These are phyloP conservation scores for Melanaphis sacchari DNA, from an alignment of 1,140 invertebrate genomes.

Conservation along the genomic window DNA sequence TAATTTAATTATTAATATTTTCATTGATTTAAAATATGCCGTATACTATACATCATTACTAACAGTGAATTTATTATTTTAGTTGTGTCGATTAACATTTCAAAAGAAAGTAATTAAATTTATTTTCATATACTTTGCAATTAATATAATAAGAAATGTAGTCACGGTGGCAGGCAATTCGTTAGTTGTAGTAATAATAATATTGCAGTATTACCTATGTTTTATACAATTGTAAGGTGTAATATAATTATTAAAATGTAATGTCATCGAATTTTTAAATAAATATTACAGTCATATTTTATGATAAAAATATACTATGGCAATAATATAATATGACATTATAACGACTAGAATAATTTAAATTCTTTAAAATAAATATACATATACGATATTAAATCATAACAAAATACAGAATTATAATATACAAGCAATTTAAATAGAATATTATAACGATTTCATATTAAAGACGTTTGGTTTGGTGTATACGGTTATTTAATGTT, in stretches of 20 bases:
- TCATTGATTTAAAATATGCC: neutral
- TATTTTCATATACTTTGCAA: neutral
- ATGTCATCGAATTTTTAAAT: too few relatives aligned
- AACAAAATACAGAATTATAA: too few relatives aligned
- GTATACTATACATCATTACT: neutral
- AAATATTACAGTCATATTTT: too few relatives aligned
- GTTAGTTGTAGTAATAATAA: neutral
- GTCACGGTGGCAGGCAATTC: neutral
- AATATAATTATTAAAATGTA: neutral
- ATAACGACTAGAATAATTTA: too few relatives aligned
- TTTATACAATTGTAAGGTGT: neutral
- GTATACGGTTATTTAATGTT: too few relatives aligned
- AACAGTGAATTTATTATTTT: neutral
- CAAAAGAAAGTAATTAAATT: neutral
- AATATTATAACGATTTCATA: too few relatives aligned
- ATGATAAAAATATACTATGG: too few relatives aligned
- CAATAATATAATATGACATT: too few relatives aligned
- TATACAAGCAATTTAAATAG: too few relatives aligned
- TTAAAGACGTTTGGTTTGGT: too few relatives aligned
- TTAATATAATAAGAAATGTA: neutral
- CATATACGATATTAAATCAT: too few relatives aligned
- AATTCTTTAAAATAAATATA: too few relatives aligned
- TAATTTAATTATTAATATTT: constrained; percentile 16
- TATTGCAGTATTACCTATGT: neutral
- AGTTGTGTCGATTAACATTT: neutral